A percentile compares a stretch with the other conserved stretches of the same genome.
phyloP scores from a whole-genome alignment of 2,113 vertebrate genomes.

The Microcebus jonahi region DNA sequence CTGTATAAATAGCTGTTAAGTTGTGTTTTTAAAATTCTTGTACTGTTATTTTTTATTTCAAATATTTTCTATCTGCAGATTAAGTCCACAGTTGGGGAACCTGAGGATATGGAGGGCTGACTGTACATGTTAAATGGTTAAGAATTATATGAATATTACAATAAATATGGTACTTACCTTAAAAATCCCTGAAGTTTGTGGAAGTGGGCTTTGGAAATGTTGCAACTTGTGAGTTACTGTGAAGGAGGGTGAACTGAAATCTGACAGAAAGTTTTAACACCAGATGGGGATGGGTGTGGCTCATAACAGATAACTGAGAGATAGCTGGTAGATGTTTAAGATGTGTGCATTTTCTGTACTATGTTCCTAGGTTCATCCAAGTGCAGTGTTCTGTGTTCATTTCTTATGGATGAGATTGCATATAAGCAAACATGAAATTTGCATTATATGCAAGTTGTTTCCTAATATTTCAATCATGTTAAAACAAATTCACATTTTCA shows the following conservation, averaged over 20 bases:
- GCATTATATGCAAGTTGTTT: not conserved
- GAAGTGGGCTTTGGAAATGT: not conserved
- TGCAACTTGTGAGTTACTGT: not conserved
- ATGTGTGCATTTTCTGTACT: not conserved
- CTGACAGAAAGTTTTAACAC: not conserved
- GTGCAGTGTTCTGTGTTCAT: not conserved
- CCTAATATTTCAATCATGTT: not conserved
- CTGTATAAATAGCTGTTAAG: too few relatives aligned
- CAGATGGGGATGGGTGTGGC: too few relatives aligned
- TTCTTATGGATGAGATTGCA: not conserved
- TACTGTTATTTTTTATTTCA: not conserved
- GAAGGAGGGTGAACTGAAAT: not conserved
- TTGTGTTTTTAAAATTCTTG: too few relatives aligned
- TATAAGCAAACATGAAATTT: not conserved
- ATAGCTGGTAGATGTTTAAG: not conserved
- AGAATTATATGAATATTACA: not conserved
- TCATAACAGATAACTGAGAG: not conserved
- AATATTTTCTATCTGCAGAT: not conserved
- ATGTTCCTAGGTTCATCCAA: not conserved
- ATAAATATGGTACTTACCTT: not conserved
- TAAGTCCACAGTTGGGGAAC: not conserved
- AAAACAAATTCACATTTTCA: conserved; percentile 16
- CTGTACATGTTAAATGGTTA: not conserved
- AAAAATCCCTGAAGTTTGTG: not conserved
- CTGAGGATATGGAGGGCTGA: not conserved